These are phyloP conservation scores for Pangasianodon hypophthalmus DNA, from an alignment of 2,113 vertebrate genomes.

Conservation along the genomic window DNA sequence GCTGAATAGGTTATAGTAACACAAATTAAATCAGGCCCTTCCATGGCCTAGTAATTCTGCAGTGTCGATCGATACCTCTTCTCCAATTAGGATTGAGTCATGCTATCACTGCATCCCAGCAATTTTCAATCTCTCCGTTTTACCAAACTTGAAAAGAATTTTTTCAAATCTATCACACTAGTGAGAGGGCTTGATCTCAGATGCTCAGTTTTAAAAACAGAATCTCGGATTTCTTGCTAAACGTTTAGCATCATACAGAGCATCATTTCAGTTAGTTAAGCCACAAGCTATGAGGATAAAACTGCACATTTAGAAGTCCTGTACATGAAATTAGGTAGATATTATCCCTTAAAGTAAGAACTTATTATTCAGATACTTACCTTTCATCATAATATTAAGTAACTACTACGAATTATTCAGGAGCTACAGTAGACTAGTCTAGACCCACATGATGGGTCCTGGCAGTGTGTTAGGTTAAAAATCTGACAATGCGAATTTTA, in stretches of 20 bases:
- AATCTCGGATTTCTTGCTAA: not conserved
- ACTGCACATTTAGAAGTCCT: not conserved
- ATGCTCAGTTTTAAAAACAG: not conserved
- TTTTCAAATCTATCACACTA: not conserved
- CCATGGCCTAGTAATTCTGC: slow-evolving; percentile 42
- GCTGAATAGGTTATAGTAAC: slow-evolving; percentile 40
- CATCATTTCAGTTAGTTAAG: not conserved
- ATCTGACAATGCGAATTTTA: not conserved
- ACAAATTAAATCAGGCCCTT: slow-evolving; percentile 48
- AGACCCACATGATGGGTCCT: not conserved
- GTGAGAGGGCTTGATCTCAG: not conserved
- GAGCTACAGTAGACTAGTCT: not conserved
- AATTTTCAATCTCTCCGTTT: not conserved
- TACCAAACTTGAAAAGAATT: not conserved
- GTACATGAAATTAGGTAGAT: not conserved
- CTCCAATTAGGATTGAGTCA: slow-evolving; percentile 36
- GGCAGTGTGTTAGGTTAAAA: not conserved
- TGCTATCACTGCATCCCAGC: not conserved
- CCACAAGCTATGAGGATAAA: not conserved
- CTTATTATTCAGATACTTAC: not conserved
- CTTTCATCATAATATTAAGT: not conserved
- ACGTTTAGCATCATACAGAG: not conserved
- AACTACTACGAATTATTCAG: not conserved
- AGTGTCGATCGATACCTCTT: slow-evolving; percentile 45
- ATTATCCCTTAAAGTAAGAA: not conserved